phyloP scores from a whole-genome alignment of 2,888 invertebrate genomes.

The Acleris emargana region DNA sequence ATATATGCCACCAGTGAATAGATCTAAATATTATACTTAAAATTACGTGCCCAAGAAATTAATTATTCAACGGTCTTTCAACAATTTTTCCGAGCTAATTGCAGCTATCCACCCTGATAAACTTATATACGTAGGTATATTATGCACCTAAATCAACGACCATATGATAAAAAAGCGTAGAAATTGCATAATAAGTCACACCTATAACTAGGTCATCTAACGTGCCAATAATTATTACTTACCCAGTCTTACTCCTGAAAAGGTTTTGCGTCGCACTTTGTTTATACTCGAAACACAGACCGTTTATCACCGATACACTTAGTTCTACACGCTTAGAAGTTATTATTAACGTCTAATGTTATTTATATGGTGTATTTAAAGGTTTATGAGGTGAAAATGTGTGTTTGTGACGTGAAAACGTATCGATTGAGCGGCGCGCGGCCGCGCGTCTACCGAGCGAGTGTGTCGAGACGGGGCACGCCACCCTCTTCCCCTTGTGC shows the following conservation, averaged over 20 bases:
- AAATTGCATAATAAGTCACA: conserved; percentile 37
- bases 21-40: too few species aligned
- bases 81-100: neutral
- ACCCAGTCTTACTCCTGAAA: conserved; percentile 64
- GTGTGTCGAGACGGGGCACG: conserved; percentile 55
- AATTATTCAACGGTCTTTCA: conserved; percentile 6
- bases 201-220: conserved; percentile 74
- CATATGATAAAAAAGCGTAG: conserved; percentile 13
- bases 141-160: conserved; percentile 5
- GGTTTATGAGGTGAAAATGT: conserved; percentile 17
- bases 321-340: neutral
- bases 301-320: neutral
- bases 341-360: neutral
- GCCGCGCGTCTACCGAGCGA: conserved; percentile 70
- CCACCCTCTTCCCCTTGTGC: conserved; percentile 62
- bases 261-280: conserved; percentile 66
- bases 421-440: conserved; percentile 65
- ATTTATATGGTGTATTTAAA: conserved; percentile 9
- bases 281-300: conserved; percentile 38
- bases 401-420: conserved; percentile 27
- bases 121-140: too few species aligned
- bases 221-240: conserved; percentile 77
- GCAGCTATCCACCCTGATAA: too few species aligned
- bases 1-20: too few species aligned
- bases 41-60: neutral